Conservation (phyloP, 2,113 vertebrate genomes). For the Dicerorhinus sumatrensis region DNA sequence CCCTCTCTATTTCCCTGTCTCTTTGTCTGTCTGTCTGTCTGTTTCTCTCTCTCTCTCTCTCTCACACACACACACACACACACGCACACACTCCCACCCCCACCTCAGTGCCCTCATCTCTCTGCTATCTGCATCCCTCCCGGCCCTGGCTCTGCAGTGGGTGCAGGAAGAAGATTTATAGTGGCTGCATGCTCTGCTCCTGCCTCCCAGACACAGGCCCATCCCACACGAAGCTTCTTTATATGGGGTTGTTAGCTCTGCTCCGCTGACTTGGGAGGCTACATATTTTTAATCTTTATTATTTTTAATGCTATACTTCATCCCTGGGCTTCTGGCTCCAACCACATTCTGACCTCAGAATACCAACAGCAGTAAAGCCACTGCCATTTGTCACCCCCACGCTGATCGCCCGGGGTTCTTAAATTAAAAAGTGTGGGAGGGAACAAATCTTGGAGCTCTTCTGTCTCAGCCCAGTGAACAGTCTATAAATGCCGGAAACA, state of each 20-base stretch:
- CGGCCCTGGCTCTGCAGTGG: conserved; percentile 75
- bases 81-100: not conserved
- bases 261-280: conserved; percentile 84
- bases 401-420: conserved; percentile 82
- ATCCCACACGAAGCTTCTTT: conserved; percentile 82
- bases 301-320: conserved; percentile 83
- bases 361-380: conserved; percentile 76
- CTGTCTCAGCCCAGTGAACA: conserved; percentile 55
- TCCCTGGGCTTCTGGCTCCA: conserved; percentile 80
- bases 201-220: conserved; percentile 78
- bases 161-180: conserved; percentile 81
- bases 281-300: conserved; percentile 82
- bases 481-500: conserved; percentile 23
- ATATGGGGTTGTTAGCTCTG: conserved; percentile 80
- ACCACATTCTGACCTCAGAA: conserved; percentile 82
- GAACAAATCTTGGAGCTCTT: conserved; percentile 59
- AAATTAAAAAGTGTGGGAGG: conserved; percentile 85
- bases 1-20: not conserved
- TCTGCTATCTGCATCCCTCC: conserved; percentile 68
- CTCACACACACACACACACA: conserved; percentile 54
- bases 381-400: conserved; percentile 81
- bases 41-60: conserved; percentile 56
- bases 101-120: not conserved
- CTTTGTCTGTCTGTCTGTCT: not conserved
- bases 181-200: conserved; percentile 73